A percentile compares a stretch with the other conserved stretches of the same genome.
Evolutionary conservation across 2,888 invertebrate species (phyloP).

Genomic region (Leistus spinibarbis): DNA sequence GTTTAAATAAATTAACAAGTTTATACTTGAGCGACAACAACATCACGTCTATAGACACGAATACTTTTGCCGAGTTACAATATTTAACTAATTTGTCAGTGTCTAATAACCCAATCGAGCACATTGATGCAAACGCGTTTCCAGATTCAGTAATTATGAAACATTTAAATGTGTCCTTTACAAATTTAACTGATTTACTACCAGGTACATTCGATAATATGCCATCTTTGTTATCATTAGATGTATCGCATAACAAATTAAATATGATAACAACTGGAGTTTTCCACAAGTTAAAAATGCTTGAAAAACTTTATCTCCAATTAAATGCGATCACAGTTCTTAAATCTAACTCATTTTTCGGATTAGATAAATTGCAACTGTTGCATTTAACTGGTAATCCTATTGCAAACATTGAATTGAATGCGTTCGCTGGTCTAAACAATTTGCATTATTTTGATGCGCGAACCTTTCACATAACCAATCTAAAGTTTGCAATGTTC

Average conservation of each 20-base stretch:
- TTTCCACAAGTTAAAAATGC: not conserved
- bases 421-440: not conserved
- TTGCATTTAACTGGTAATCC: conserved; percentile 8
- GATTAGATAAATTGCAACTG: not conserved
- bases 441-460: not conserved
- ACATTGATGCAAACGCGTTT: not conserved
- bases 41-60: not conserved
- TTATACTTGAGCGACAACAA: not conserved
- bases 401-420: not conserved
- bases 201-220: not conserved
- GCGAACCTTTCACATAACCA: conserved; percentile 1
- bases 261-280: not conserved
- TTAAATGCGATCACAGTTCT: not conserved
- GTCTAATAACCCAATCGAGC: not conserved
- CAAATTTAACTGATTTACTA: not conserved
- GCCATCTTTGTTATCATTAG: not conserved
- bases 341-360: not conserved
- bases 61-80: not conserved
- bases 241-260: not conserved
- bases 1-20: not conserved
- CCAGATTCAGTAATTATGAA: not conserved
- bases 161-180: not conserved
- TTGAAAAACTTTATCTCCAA: not conserved
- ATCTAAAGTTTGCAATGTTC: not conserved
- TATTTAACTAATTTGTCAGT: too few relatives aligned